Percentiles rank a stretch among this genome's conserved stretches.
Evolutionary conservation across 2,888 invertebrate species (phyloP).

Genomic region (Apamea anceps): DNA sequence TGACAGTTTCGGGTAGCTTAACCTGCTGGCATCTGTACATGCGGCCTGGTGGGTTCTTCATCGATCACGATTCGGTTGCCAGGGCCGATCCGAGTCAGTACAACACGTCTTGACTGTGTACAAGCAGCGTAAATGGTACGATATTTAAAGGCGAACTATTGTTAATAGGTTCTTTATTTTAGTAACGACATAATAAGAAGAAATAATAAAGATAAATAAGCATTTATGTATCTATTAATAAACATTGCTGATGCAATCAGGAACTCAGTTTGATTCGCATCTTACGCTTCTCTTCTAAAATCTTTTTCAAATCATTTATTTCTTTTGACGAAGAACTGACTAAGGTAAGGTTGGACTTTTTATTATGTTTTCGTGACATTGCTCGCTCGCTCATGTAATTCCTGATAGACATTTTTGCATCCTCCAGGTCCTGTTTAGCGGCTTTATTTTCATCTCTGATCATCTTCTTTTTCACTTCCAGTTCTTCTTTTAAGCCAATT

Average conservation of each 20-base stretch:
- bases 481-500: slow-evolving; percentile 87
- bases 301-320: slow-evolving; percentile 85
- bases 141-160: not conserved
- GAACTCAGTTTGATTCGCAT: slow-evolving; percentile 71
- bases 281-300: slow-evolving; percentile 87
- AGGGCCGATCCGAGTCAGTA: not conserved
- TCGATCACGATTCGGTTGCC: not conserved
- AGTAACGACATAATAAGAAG: slow-evolving; percentile 50
- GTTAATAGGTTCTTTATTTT: slow-evolving; percentile 36
- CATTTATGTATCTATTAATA: slow-evolving; percentile 47
- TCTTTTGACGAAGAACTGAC: slow-evolving; percentile 79
- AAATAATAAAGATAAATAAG: slow-evolving; percentile 53
- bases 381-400: slow-evolving; percentile 80
- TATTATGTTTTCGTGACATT: slow-evolving; percentile 74
- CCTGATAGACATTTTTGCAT: slow-evolving; percentile 84
- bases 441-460: slow-evolving; percentile 85
- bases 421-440: slow-evolving; percentile 85
- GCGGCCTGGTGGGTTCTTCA: not conserved
- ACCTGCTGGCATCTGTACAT: no score
- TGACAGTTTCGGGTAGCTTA: no score
- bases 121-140: not conserved
- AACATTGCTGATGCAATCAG: slow-evolving; percentile 40
- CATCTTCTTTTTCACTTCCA: slow-evolving; percentile 85
- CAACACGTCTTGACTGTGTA: not conserved
- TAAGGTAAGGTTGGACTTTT: slow-evolving; percentile 69